Evolutionary conservation across 1,140 invertebrate genomes (phyloP).

Genomic region (Eumeta japonica): DNA sequence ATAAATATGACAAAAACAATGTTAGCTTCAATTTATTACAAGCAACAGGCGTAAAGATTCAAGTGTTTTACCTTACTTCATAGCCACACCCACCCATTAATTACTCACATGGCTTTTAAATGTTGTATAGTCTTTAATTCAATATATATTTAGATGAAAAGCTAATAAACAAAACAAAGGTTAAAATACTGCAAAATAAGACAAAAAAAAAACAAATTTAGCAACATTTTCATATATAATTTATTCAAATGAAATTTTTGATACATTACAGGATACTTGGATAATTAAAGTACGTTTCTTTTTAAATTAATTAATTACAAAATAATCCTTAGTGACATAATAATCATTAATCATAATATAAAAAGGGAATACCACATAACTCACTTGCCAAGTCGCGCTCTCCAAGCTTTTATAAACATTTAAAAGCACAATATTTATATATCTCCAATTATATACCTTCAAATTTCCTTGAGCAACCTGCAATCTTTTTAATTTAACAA

Average conservation of each 20-base stretch:
- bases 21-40: too few species aligned
- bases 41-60: too few species aligned
- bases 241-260: conserved; percentile 56
- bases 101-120: too few species aligned
- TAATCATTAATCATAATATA: conserved; percentile 32
- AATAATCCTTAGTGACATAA: conserved; percentile 47
- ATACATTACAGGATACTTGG: conserved; percentile 53
- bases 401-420: too few species aligned
- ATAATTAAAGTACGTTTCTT: conserved; percentile 48
- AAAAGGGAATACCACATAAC: conserved; percentile 29
- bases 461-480: conserved; percentile 39
- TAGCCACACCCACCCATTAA: too few species aligned
- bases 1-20: too few species aligned
- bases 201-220: conserved; percentile 35
- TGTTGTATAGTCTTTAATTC: too few species aligned
- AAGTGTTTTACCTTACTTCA: too few species aligned
- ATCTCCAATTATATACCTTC: too few species aligned
- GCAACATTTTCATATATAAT: conserved; percentile 59
- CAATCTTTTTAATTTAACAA: conserved; percentile 24
- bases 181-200: background rate
- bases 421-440: too few species aligned
- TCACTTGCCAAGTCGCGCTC: conserved; percentile 34
- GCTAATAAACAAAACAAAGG: too few species aligned
- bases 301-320: conserved; percentile 53
- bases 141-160: too few species aligned